Base-by-base conservation (phyloP, 1,140 invertebrate genomes). In the Diorhabda sublineata region DNA sequence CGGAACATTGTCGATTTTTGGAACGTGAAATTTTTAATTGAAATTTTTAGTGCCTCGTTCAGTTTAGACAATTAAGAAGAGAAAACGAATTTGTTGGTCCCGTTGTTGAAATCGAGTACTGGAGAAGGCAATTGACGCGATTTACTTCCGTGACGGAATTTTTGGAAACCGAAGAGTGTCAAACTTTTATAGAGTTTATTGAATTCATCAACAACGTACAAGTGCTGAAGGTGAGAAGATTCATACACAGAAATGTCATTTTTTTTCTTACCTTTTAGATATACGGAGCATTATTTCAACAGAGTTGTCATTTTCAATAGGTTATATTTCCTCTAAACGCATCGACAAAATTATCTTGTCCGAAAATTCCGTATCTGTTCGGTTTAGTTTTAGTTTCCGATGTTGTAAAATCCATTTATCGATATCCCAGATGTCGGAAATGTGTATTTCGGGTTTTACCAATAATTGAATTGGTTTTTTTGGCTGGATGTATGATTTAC, bases 101-200 rank as follows among this genome's bases (percentile, higher is more conserved):
- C 2, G 79, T 89, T 2, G 90, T 89, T 3, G 93, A 95, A 81
- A 81, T 95, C 45, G 89, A 89, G 52, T 91, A 94, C 75, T 94
- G 93, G 93, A 86, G 92, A 71, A 86, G 90, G 74, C 87, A 92
- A 67, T 83, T 92, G 61, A 88, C 89, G 0, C 88, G 87, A 59
- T 94, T 94, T 80, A 92, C 91, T 42, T 91, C 89, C 9, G 89
- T 95, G 44, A 87, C 91, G 0, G 90, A 94, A 76, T 92, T 94
- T 75, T 86, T 92, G 73, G 89, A 88, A 75, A 88, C 85, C 66
- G 84, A 82, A 69, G 84, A 85, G 64, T 86, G 87, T 69, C 82
- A 87, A 71, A 85, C 84, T 74, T 88, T 89, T 75, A 85, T 91
- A 78, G 83, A 89, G 76, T 87, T 89, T 79, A 75, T 94, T 69